Conservation (phyloP, 2,888 invertebrate genomes). For the Orthosia gracilis region DNA sequence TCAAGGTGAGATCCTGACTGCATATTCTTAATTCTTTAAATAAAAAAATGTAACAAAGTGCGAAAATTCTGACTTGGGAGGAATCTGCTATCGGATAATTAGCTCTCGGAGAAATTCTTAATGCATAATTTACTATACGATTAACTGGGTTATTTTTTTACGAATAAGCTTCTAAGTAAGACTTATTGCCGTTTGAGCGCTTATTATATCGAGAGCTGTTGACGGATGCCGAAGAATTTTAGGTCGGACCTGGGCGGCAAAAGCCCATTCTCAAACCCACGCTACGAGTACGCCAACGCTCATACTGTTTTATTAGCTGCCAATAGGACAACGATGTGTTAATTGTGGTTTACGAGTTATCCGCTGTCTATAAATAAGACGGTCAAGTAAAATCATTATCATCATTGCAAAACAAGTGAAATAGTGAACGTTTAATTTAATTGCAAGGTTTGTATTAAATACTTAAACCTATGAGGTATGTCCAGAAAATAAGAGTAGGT, state of each 20-base stretch:
- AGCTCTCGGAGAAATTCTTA: conserved; percentile 11
- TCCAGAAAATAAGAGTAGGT: too few species aligned
- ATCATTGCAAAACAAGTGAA: background rate
- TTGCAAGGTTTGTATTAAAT: background rate
- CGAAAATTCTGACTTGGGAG: background rate
- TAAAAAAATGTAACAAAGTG: background rate
- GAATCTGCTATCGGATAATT: conserved; percentile 1
- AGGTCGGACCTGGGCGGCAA: too few species aligned
- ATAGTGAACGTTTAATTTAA: background rate
- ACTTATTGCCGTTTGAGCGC: conserved; percentile 34
- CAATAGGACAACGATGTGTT: conserved; percentile 48
- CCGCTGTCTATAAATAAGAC: conserved; percentile 15
- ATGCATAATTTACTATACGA: conserved; percentile 28
- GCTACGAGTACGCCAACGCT: conserved; percentile 6
- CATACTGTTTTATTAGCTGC: conserved; percentile 61
- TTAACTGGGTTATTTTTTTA: conserved; percentile 29
- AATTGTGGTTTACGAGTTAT: conserved; percentile 55
- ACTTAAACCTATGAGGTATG: too few species aligned
- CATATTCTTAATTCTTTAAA: conserved; percentile 5
- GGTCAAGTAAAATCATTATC: conserved; percentile 4
- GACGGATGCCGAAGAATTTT: conserved; percentile 38
- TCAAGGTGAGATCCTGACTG: background rate
- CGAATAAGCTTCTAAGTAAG: conserved; percentile 32
- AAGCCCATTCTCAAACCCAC: too few species aligned
- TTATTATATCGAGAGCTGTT: conserved; percentile 49